Evolutionary conservation across 64 coral and sea anemone genomes (phyloP).

Genomic region (Orbicella faveolata): DNA sequence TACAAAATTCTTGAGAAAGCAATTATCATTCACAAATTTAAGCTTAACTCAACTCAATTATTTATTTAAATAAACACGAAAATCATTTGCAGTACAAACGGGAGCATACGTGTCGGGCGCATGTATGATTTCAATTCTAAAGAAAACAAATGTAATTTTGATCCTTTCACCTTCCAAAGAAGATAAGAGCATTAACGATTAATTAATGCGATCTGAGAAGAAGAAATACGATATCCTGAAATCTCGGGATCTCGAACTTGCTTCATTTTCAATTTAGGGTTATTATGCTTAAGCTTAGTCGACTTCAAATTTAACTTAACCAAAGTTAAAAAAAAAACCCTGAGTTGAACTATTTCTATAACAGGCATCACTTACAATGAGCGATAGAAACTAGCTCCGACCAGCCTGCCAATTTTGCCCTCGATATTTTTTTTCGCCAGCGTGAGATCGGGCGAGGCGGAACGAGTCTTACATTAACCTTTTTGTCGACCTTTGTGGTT

Average conservation of each 20-base stretch:
- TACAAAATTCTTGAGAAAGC: not conserved
- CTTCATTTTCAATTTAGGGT: too few relatives aligned
- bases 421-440: not conserved
- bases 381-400: too few relatives aligned
- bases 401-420: too few relatives aligned
- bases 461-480: too few relatives aligned
- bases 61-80: not conserved
- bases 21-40: not conserved
- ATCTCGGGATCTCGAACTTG: not conserved
- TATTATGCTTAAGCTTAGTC: too few relatives aligned
- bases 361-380: too few relatives aligned
- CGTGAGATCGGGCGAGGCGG: not conserved
- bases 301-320: too few relatives aligned
- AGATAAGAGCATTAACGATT: too few relatives aligned
- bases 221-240: too few relatives aligned
- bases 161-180: not conserved
- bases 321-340: not conserved
- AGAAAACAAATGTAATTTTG: not conserved
- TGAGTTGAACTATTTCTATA: too few relatives aligned
- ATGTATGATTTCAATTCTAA: not conserved
- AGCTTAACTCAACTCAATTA: not conserved
- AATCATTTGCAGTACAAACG: constrained; percentile 10
- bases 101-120: not conserved
- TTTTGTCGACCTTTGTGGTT: not conserved
- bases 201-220: too few relatives aligned